Conservation (phyloP, 1,140 invertebrate genomes). For the Leptoteleia sp. region DNA sequence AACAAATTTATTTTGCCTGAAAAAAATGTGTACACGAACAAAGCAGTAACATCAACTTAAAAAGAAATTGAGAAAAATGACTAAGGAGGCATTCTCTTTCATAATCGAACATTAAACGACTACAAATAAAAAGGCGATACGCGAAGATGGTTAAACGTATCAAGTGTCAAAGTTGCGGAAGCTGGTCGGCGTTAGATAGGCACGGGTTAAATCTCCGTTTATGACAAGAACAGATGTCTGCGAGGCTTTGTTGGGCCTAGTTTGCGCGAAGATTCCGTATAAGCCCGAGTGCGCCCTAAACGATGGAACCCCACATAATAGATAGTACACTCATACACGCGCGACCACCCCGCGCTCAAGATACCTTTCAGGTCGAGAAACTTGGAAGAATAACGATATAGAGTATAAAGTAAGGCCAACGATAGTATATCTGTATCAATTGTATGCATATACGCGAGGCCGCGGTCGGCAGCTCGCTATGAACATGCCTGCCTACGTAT, state of each 20-base stretch:
- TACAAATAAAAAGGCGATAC: conserved; percentile 24
- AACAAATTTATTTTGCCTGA: too few relatives aligned
- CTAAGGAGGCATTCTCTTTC: too few relatives aligned
- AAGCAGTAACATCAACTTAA: too few relatives aligned
- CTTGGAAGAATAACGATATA: conserved; percentile 70
- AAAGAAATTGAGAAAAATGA: too few relatives aligned
- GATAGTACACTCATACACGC: conserved; percentile 60
- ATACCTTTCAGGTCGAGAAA: conserved; percentile 60
- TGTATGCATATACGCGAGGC: conserved; percentile 78
- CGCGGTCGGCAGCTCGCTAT: conserved; percentile 57
- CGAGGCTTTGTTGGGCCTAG: conserved; percentile 78
- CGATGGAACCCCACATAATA: conserved; percentile 48
- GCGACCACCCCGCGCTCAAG: conserved; percentile 58
- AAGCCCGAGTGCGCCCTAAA: conserved; percentile 63
- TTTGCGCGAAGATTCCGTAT: conserved; percentile 76
- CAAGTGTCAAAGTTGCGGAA: conserved; percentile 60
- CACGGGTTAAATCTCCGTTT: conserved; percentile 75
- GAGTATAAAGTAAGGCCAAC: conserved; percentile 74
- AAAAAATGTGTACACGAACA: too few relatives aligned
- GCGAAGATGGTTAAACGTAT: conserved; percentile 42
- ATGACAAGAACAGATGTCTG: conserved; percentile 80
- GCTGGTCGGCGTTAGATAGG: conserved; percentile 49
- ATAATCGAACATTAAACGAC: conserved; percentile 19
- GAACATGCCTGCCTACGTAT: conserved; percentile 69
- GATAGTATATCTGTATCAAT: conserved; percentile 82